Evolutionary conservation across 2,888 invertebrate species (phyloP).

Genomic region (Caradrina kadenii): DNA sequence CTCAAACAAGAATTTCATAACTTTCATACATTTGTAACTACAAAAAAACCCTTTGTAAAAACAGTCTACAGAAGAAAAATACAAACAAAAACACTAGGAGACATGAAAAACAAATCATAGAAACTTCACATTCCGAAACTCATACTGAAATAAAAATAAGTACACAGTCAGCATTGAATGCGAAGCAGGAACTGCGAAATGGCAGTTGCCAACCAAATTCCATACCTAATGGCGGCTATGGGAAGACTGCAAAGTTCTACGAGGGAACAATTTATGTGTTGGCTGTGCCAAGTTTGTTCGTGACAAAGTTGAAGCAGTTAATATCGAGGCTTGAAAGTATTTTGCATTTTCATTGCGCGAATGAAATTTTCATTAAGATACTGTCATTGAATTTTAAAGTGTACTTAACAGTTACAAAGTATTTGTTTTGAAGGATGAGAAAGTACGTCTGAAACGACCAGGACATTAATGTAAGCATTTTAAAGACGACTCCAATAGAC

Average conservation of each 20-base stretch:
- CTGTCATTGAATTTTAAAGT: slow-evolving; percentile 9
- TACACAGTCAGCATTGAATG: slow-evolving; percentile 32
- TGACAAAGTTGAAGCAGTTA: slow-evolving; percentile 61
- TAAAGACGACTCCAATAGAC: not conserved
- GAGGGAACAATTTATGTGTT: slow-evolving; percentile 72
- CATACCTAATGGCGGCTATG: slow-evolving; percentile 65
- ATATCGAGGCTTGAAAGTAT: slow-evolving; percentile 33
- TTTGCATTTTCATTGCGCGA: slow-evolving; percentile 47
- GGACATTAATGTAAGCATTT: not conserved
- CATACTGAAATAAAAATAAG: slow-evolving; percentile 41
- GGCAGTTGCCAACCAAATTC: slow-evolving; percentile 60
- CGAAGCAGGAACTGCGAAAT: slow-evolving; percentile 44
- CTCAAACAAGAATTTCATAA: too few relatives aligned
- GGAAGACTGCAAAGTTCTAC: slow-evolving; percentile 78
- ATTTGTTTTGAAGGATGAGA: not conserved
- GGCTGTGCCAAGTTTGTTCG: slow-evolving; percentile 68
- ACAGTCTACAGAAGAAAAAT: not conserved
- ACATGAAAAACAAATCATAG: slow-evolving; percentile 10
- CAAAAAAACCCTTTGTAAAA: not conserved
- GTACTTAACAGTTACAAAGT: not conserved
- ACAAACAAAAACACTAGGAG: not conserved
- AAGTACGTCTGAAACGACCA: not conserved
- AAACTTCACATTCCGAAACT: slow-evolving; percentile 19
- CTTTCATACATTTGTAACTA: not conserved
- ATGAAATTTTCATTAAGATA: slow-evolving; percentile 23